phyloP scores from a whole-genome alignment of 2,113 vertebrate genomes.

The Cryptoleucopteryx plumbea region DNA sequence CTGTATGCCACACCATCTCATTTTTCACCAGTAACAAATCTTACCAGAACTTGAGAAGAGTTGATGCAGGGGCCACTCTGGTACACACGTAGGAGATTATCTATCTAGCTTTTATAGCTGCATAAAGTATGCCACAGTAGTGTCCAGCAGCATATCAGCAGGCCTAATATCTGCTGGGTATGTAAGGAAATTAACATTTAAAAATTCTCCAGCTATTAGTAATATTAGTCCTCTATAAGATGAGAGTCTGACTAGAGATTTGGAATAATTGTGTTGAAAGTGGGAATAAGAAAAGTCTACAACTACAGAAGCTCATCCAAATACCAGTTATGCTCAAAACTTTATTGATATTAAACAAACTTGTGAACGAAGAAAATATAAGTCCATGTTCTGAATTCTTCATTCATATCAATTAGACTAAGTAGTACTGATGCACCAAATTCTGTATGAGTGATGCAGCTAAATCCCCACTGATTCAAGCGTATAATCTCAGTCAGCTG shows the following conservation, averaged over 20 bases:
- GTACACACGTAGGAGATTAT: not conserved
- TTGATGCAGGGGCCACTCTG: not conserved
- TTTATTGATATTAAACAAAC: not conserved
- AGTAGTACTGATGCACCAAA: not conserved
- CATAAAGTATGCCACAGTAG: not conserved
- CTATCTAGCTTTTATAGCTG: not conserved
- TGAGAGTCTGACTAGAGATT: not conserved
- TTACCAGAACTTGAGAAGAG: not conserved
- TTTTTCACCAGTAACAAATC: not conserved
- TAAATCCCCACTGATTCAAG: not conserved
- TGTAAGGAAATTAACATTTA: not conserved
- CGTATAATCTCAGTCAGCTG: not conserved
- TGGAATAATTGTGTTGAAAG: not conserved
- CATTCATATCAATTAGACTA: not conserved
- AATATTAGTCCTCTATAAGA: not conserved
- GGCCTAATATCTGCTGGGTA: not conserved
- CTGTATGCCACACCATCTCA: not conserved
- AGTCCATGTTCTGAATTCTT: not conserved
- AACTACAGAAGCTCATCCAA: not conserved
- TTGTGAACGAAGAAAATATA: not conserved
- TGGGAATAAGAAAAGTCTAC: not conserved
- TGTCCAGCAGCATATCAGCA: not conserved
- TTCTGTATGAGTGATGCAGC: not conserved
- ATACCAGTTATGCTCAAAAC: not conserved
- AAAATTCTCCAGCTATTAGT: not conserved